Evolutionary conservation across 2,888 invertebrate species (phyloP), one percentile per base, ranked within the genome.

Genomic region (Parapristionchus giblindavisi): DNA sequence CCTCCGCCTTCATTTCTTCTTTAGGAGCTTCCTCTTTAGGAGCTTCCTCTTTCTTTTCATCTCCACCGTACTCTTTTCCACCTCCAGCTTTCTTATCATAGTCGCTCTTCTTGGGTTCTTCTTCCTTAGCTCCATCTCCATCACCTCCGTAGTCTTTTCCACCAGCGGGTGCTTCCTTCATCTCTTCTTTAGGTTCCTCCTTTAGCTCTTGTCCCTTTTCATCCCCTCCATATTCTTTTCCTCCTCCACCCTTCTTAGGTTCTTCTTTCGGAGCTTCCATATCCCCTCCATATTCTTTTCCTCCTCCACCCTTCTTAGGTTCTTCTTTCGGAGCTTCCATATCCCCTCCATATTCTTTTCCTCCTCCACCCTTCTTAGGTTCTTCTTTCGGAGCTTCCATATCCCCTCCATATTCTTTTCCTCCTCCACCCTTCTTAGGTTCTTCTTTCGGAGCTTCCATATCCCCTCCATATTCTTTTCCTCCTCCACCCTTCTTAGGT

Each of bases 191-290:
- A 54, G 17, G n/a, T 24, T 54, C 27, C 56, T 14, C n/a, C 56
- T 54, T 24, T 24, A 24, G 27, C n/a, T 61, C 38, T 27, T 38
- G n/a, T 27, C 11, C 14, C 2, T 27, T n/a, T 8, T 61, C 61
- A 48, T 66, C 51, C 14, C 66, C 66, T 66, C 66, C 66, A 40
- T 63, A 63, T 34, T 63, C 63, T n/a, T 63, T 63, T 40, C 29
- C 34, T 40, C 63, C 63, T 40, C 27, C 63, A 14, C 60, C 60
- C 0, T 21, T 21, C 27, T 63, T 40, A 27, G 27, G 27, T 40
- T 63, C 63, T 14, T 40, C 60, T 3, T 14, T 40, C 24, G 38
- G n/a, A n/a, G 61, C 36, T 24, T 21, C 38, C n/a, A 38, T 38
- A 14, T 58, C 56, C n/a, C n/a, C 24, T 58, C 58, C 14, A 24